Evolutionary conservation across 2,113 vertebrate genomes (phyloP).

Genomic region (Dicerorhinus sumatrensis): DNA sequence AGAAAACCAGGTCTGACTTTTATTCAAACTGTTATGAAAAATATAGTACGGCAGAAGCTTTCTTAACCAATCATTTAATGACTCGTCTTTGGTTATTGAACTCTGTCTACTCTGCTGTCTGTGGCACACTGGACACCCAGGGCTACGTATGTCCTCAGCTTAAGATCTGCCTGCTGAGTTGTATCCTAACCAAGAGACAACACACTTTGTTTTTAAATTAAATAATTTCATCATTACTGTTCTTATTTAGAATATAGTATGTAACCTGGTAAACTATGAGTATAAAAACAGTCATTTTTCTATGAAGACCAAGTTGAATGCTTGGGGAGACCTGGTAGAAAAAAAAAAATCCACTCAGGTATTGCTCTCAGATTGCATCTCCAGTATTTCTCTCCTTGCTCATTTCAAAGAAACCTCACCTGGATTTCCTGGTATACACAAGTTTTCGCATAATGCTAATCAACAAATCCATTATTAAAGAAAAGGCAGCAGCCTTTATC

Average conservation of each 20-base stretch:
- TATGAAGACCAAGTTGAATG: background rate
- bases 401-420: background rate
- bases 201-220: background rate
- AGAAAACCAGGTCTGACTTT: background rate
- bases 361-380: background rate
- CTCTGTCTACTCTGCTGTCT: background rate
- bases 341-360: background rate
- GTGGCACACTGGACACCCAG: no score
- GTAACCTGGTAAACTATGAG: background rate
- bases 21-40: background rate
- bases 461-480: background rate
- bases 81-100: background rate
- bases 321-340: background rate
- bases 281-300: background rate
- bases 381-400: background rate
- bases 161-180: background rate
- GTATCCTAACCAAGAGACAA: background rate
- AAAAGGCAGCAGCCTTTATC: background rate
- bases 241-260: background rate
- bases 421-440: background rate
- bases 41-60: fast-evolving
- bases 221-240: background rate
- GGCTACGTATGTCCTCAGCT: fast-evolving
- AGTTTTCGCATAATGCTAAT: background rate
- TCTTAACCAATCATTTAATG: background rate